Base-by-base conservation (phyloP, 1,140 invertebrate species). In the Pogonus chalceus region DNA sequence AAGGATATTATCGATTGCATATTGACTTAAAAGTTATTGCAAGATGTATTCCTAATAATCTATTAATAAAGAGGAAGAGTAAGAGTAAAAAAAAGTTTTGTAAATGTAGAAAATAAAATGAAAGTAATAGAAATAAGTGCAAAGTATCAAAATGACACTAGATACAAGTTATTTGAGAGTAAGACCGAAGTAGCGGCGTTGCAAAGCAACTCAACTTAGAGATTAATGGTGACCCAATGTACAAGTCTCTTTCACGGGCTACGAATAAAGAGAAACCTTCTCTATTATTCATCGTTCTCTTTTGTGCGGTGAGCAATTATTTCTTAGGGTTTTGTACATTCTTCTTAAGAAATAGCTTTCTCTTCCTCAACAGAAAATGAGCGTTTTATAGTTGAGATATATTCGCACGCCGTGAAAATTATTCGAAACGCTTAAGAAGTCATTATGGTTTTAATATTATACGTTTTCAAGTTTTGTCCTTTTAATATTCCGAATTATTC, bases 341-440 rank as follows among this genome's bases (percentile, higher is more conserved):
- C 37, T 43, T 9, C 9, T 43, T 43, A 43, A 9, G 18, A 31
- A 31, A 31, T 31, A 31, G 4, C 4, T 14, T 31, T 31, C 26
- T 31, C 26, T 31, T 14, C 14, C 26, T 31, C 26, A 31, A 14
- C 26, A 4, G 7, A 31, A 43, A 43, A 4, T 43, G 37, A 43
- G 18, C 37, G 37, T 43, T 43, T 43, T 16, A 43, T 16, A 43
- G 18, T 18, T 43, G 37, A 43, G 37, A 43, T 18, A 12, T 43
- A 43, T 43, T 43, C 37, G 7, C n/a, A 10, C 18, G 37, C 9
- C 7, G 7, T 7, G 37, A 43, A 43, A 43, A 43, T 43, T 43
- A 43, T 43, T 43, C 37, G 37, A 43, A 43, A 43, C 37, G 37
- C 37, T 43, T 43, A 43, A 43, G 37, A 43, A 43, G 37, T 18